phyloP scores from a whole-genome alignment of 2,113 vertebrate genomes.

The Prionailurus viverrinus region DNA sequence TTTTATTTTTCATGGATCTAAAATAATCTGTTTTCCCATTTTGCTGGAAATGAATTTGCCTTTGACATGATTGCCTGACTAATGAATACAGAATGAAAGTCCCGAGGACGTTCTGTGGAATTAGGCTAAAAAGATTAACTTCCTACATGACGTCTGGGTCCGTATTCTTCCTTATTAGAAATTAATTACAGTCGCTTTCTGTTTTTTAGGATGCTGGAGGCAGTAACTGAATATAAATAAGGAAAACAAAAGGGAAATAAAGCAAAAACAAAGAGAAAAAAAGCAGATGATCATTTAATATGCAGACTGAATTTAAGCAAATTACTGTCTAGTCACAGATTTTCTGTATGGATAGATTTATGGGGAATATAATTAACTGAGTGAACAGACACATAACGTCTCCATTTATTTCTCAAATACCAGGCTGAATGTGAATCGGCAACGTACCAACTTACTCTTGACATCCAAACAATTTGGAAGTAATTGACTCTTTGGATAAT shows the following conservation, averaged over 20 bases:
- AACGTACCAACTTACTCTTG: neutral
- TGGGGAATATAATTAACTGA: neutral
- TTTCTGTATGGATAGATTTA: neutral
- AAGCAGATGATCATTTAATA: neutral
- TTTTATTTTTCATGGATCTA: neutral
- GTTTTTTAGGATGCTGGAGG: neutral
- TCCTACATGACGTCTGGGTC: neutral
- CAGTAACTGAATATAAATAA: constrained; percentile 25
- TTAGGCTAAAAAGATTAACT: neutral
- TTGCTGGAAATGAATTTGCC: neutral
- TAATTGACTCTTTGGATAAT: constrained; percentile 47
- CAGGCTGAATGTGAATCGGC: neutral
- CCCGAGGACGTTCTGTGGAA: neutral
- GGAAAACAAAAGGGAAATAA: neutral
- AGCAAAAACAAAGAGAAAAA: neutral
- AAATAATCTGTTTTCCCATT: constrained; percentile 11
- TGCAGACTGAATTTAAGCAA: constrained; percentile 29
- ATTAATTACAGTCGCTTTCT: neutral
- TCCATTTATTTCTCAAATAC: neutral
- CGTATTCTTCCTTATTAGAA: neutral
- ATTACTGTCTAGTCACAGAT: neutral
- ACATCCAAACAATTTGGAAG: neutral
- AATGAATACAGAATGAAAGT: neutral
- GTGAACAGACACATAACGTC: neutral
- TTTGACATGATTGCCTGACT: neutral